These are phyloP conservation scores for Balaenoptera acutorostrata DNA, from an alignment of 2,113 vertebrate genomes.

Conservation along the genomic window DNA sequence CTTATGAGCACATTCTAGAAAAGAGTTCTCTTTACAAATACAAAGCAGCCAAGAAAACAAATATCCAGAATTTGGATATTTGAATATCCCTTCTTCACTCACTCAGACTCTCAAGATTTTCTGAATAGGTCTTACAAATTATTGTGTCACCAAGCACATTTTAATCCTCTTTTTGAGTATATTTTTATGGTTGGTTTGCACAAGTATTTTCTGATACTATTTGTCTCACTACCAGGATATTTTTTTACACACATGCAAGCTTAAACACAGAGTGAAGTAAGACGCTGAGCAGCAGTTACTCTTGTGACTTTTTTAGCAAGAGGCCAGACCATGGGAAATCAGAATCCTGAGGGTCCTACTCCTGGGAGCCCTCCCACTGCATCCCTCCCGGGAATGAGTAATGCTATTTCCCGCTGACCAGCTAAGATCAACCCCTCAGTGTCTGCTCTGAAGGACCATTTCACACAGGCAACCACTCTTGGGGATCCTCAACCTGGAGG, in stretches of 20 bases:
- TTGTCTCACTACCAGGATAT: neutral
- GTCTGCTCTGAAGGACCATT: neutral
- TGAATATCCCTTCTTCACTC: neutral
- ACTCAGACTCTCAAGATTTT: neutral
- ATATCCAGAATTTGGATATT: neutral
- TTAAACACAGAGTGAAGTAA: neutral
- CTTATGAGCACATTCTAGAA: neutral
- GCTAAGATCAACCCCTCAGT: neutral
- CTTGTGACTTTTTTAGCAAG: neutral
- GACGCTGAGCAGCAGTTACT: neutral
- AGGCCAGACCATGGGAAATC: neutral
- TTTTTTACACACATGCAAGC: neutral
- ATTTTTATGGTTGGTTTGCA: neutral
- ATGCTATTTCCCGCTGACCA: neutral
- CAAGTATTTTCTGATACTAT: neutral
- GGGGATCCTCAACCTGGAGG: neutral
- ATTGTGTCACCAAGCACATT: neutral
- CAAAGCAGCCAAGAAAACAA: neutral
- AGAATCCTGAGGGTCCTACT: neutral
- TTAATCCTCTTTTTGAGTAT: neutral
- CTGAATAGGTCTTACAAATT: neutral
- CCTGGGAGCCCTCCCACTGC: too few species aligned
- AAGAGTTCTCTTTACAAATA: neutral
- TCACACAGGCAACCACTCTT: neutral
- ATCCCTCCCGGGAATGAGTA: neutral